A percentile compares a stretch with the other conserved stretches of the same genome.
Evolutionary conservation across 2,888 invertebrate genomes (phyloP).

Genomic region (Lamellibrachia columna): DNA sequence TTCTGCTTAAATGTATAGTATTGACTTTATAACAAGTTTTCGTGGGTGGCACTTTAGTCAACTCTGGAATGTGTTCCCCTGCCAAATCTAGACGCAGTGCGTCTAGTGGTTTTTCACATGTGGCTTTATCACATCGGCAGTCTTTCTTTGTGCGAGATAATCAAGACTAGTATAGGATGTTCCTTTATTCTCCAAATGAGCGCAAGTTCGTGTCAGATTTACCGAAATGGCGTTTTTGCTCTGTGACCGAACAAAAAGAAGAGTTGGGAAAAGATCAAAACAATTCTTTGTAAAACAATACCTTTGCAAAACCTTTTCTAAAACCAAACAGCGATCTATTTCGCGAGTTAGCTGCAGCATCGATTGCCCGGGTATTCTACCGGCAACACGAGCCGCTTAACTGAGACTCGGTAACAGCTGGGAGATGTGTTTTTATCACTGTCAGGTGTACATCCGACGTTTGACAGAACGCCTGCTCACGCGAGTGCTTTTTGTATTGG

Average conservation of each 20-base stretch:
- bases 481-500: not conserved
- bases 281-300: not conserved
- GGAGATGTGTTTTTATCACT: not conserved
- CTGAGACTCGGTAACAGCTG: constrained; percentile 11
- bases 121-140: not conserved
- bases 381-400: not conserved
- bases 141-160: not conserved
- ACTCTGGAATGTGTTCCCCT: not conserved
- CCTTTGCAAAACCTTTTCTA: not conserved
- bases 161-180: not conserved
- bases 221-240: not conserved
- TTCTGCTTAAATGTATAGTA: not conserved
- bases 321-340: not conserved
- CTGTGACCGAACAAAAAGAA: not conserved
- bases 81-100: not conserved
- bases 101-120: not conserved
- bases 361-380: not conserved
- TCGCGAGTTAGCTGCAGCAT: not conserved
- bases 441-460: constrained; percentile 6
- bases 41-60: not conserved
- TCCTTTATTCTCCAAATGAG: not conserved
- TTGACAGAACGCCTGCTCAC: not conserved
- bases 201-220: not conserved
- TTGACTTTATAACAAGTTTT: not conserved
- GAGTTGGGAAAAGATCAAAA: not conserved